Evolutionary conservation across 2,113 vertebrate species (phyloP), one percentile per base, ranked within the genome.

Genomic region (Hippoglossus stenolepis): DNA sequence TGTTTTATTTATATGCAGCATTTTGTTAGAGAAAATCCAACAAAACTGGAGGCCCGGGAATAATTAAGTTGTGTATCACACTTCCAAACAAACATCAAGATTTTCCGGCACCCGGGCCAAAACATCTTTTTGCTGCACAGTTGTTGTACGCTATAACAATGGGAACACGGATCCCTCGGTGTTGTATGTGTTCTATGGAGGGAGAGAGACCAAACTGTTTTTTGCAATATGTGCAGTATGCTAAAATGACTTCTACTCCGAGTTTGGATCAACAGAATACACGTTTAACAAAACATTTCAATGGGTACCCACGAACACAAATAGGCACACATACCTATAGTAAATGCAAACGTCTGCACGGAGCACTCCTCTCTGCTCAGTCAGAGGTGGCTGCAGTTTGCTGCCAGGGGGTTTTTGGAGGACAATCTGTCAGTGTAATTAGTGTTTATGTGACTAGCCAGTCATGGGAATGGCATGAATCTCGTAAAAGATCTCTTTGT

Each of bases 61-160:
- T 87, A 57, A 89, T 89, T 84, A 82, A 49, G 67, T 69, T 84
- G 68, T 68, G n/a, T 87, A 72, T 79, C 73, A 77, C 68, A 77
- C 78, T 85, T 86, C 83, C 85, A 89, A 91, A 87, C 85, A 84
- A 88, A 87, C 84, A 54, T 54, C 20, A 59, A 68, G 63, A 87
- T 82, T 92, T 93, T 89, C 86, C 82, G 88, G 59, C 54, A 45
- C 20, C 68, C 43, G 68, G 56, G 73, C 85, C 87, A 93, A 92
- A 65, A 85, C 65, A 73, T 72, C 53, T 80, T 88, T 86, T 11
- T 82, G 79, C 79, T 88, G 74, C 84, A 82, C 65, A 72, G 60
- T 65, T 73, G 66, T 31, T 85, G 47, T 53, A 9, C 49, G 67
- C 47, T 64, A 15, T 60, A 82, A 90, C 82, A 90, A 85, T 84